Evolutionary conservation across 2,888 invertebrate genomes (phyloP).

Genomic region (Hirtodrosophila trivittata): DNA sequence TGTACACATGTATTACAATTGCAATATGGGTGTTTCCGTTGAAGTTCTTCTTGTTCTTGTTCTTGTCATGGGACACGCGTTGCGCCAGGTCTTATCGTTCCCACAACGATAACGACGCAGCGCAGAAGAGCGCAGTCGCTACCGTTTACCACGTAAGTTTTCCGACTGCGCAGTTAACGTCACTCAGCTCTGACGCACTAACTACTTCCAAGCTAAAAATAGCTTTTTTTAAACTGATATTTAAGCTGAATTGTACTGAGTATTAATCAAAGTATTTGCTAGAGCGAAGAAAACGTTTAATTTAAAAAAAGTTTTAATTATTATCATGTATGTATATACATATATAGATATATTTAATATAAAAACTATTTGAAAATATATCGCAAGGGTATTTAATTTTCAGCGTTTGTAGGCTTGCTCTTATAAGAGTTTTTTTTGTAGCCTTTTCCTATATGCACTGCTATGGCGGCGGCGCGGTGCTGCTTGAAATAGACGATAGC

Average conservation of each 20-base stretch:
- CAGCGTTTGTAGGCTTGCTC: constrained; percentile 1
- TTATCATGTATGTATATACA: no score
- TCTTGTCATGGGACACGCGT: constrained; percentile 43
- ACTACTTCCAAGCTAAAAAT: background rate
- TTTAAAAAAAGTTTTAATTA: no score
- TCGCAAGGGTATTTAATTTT: no score
- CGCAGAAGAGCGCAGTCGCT: constrained; percentile 15
- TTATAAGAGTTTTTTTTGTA: constrained; percentile 1
- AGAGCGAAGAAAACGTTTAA: no score
- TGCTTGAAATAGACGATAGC: constrained; percentile 33
- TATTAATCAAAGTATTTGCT: no score
- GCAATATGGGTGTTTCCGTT: constrained; percentile 8
- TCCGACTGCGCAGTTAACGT: constrained; percentile 20
- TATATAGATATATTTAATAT: no score
- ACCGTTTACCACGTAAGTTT: constrained; percentile 46
- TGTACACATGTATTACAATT: constrained; percentile 15
- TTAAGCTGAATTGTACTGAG: background rate
- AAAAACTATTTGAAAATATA: no score
- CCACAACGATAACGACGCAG: constrained; percentile 37
- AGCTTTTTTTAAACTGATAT: constrained; percentile 4
- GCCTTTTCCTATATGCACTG: no score
- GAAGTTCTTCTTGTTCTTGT: constrained; percentile 16
- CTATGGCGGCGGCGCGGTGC: constrained; percentile 25
- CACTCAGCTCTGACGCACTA: constrained; percentile 14
- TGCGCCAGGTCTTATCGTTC: constrained; percentile 49